Evolutionary conservation across 1,140 invertebrate species (phyloP).

Genomic region (Caenorhabditis brenneri): DNA sequence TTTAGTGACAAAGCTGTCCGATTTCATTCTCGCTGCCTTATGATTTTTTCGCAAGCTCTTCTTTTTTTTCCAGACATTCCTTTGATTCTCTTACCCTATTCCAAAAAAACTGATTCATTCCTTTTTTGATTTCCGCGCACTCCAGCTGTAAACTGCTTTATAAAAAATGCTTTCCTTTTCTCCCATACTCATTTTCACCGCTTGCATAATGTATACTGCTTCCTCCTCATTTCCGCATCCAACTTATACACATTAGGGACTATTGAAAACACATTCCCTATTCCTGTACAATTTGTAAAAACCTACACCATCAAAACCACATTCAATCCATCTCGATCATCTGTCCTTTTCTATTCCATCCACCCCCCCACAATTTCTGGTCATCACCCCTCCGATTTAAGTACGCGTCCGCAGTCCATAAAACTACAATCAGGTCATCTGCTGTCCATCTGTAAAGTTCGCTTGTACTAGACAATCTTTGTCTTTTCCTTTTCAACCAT

Average conservation of each 20-base stretch:
- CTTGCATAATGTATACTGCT: not conserved
- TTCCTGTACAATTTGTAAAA: slow-evolving; percentile 22
- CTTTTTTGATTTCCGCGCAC: not conserved
- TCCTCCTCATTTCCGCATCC: not conserved
- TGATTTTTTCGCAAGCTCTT: not conserved
- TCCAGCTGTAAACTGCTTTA: no score
- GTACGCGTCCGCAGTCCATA: slow-evolving; percentile 12
- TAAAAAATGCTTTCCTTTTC: no score
- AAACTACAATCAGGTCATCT: slow-evolving; percentile 35
- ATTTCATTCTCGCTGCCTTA: no score
- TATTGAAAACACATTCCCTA: not conserved
- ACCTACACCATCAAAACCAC: not conserved
- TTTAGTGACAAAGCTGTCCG: no score
- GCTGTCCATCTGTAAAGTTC: slow-evolving; percentile 35
- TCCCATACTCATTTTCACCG: not conserved
- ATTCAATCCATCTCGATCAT: not conserved
- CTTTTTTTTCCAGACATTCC: not conserved
- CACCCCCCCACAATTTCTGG: not conserved
- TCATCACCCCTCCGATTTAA: not conserved
- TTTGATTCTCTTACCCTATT: no score
- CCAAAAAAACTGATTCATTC: not conserved
- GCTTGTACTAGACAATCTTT: slow-evolving; percentile 16
- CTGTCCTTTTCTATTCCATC: slow-evolving; percentile 16
- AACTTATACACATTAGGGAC: not conserved
- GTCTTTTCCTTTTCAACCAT: not conserved